phyloP scores from a whole-genome alignment of 2,888 invertebrate species.

The Formica aserva region DNA sequence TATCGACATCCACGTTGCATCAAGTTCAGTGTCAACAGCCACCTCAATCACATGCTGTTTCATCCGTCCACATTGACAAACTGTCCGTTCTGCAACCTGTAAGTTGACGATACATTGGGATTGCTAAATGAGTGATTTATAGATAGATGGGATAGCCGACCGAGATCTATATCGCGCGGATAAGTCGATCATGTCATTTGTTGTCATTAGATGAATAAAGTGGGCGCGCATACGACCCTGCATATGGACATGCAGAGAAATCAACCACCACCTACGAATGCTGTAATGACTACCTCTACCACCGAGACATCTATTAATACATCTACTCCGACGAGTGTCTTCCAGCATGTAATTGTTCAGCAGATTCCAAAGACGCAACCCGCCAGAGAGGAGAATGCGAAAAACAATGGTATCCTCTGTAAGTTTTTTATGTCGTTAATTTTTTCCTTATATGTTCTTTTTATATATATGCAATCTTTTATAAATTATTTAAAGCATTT shows the following conservation, averaged over 20 bases:
- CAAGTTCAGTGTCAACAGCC: conserved; percentile 80
- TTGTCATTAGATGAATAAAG: conserved; percentile 78
- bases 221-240: conserved; percentile 77
- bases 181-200: conserved; percentile 1
- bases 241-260: conserved; percentile 81
- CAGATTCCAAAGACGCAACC: conserved; percentile 87
- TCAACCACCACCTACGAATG: conserved; percentile 79
- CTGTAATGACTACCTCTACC: conserved; percentile 80
- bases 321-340: conserved; percentile 83
- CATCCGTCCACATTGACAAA: conserved; percentile 81
- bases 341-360: conserved; percentile 92
- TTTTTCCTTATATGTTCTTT: neutral
- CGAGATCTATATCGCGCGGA: neutral
- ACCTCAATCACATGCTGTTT: conserved; percentile 79
- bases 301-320: conserved; percentile 79
- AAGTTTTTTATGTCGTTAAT: conserved; percentile 70
- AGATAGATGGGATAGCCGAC: neutral
- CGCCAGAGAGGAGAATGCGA: conserved; percentile 80
- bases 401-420: conserved; percentile 83
- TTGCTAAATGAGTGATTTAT: conserved; percentile 12
- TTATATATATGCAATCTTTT: neutral
- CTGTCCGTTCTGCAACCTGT: conserved; percentile 81
- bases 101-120: conserved; percentile 53
- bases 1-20: conserved; percentile 76
- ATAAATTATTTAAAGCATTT: conserved; percentile 14